A percentile compares a stretch with the other conserved stretches of the same genome.
Evolutionary conservation across 2,888 invertebrate genomes (phyloP).

Genomic region (Plemyria rubiginata): DNA sequence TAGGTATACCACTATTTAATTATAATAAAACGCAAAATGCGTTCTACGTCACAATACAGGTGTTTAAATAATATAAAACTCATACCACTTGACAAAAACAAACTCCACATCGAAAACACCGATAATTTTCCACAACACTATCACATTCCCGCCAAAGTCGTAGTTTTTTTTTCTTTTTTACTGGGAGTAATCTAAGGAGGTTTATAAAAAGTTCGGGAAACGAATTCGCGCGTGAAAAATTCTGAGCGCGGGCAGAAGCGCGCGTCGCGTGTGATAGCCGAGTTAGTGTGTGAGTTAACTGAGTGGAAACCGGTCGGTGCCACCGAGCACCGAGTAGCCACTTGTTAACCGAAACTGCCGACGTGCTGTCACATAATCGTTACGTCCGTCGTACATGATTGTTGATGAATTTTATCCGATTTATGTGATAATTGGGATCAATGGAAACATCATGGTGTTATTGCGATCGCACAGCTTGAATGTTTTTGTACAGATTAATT

Average conservation of each 20-base stretch:
- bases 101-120: constrained; percentile 35
- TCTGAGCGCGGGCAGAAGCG: constrained; percentile 68
- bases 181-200: constrained; percentile 32
- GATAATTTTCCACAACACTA: constrained; percentile 53
- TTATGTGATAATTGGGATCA: constrained; percentile 28
- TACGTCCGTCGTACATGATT: constrained; percentile 35
- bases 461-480: not conserved
- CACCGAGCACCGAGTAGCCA: constrained; percentile 52
- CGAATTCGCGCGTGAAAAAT: constrained; percentile 37
- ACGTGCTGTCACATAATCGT: constrained; percentile 37
- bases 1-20: not conserved
- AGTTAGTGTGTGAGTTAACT: constrained; percentile 69
- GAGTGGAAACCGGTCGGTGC: constrained; percentile 59
- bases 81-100: constrained; percentile 54
- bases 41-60: constrained; percentile 52
- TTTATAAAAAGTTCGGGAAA: constrained; percentile 38
- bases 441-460: constrained; percentile 28
- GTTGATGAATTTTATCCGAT: constrained; percentile 44
- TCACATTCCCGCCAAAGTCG: constrained; percentile 40
- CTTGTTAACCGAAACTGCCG: constrained; percentile 38
- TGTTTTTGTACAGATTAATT: not conserved
- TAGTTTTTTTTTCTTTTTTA: constrained; percentile 41
- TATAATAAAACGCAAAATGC: constrained; percentile 10
- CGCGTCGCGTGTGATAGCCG: constrained; percentile 75
- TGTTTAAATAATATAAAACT: constrained; percentile 66